Evolutionary conservation across 2,113 vertebrate genomes (phyloP), one percentile per base, ranked within the genome.

Genomic region (Copsychus sechellarum): DNA sequence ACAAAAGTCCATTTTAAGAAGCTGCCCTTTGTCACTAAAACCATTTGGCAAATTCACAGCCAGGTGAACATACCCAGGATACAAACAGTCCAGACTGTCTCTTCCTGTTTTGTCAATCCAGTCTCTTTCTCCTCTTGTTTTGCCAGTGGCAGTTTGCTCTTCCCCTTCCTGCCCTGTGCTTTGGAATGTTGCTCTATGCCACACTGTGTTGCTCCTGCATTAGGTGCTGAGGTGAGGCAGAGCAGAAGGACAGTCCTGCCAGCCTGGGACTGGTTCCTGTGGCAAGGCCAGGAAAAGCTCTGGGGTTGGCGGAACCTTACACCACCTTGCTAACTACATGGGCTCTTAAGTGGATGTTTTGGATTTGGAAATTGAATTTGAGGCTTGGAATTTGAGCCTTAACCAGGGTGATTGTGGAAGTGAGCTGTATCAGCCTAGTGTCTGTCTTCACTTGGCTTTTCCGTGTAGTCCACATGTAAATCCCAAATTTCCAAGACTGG

Each of bases 51-150:
- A 80, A 65, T 51, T 64, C 14, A 11, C 26, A 88, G 45, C 17
- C 58, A 42, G 56, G 0, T 62, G 26, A 84, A 26, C 0, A 0
- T 66, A 51, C 9, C 19, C 40, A 25, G 31, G 16, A 8, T 40
- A 23, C 6, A 47, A 65, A 53, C 19, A 56, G 14, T 34, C 5
- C 19, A 11, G 38, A 25, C 6, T 50, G 16, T 62, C 38, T 81
- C 9, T 28, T 45, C 5, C 25, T 40, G 10, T 69, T 58, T 57
- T n/a, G 17, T 65, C 2, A 2, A 31, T 60, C 5, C 48, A 50
- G 48, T 29, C 7, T 48, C 33, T 61, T 66, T 78, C 57, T 79
- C 8, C 33, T 42, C 10, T 26, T 38, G 13, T 72, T 83, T 54
- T 47, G 18, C 64, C 2, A 2, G 50, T 26, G 22, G 12, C 60